phyloP scores from a whole-genome alignment of 2,113 vertebrate species.

The Protobothrops mucrosquamatus region DNA sequence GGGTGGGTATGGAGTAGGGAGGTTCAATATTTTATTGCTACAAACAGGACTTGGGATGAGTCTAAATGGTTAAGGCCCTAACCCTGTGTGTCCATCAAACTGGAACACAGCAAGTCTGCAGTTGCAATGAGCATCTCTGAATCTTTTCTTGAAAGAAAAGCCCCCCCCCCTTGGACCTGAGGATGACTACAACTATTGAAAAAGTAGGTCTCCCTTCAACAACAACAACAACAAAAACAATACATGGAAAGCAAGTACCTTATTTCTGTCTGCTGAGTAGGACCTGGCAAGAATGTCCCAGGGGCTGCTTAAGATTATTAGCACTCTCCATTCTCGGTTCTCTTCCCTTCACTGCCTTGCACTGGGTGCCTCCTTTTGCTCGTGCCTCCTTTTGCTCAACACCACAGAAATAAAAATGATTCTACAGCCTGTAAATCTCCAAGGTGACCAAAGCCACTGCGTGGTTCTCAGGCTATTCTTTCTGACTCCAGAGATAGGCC shows the following conservation, averaged over 20 bases:
- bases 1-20: accelerated
- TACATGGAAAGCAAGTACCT: conserved; percentile 52
- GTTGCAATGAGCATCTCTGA: conserved; percentile 31
- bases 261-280: conserved; percentile 26
- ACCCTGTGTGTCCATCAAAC: not conserved
- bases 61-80: not conserved
- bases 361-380: conserved; percentile 45
- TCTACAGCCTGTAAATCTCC: conserved; percentile 56
- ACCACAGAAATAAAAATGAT: conserved; percentile 39
- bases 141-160: conserved; percentile 1
- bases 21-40: not conserved
- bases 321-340: conserved; percentile 56
- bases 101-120: conserved; percentile 13
- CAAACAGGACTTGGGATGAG: not conserved
- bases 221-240: not conserved
- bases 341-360: conserved; percentile 53
- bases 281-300: conserved; percentile 22
- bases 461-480: conserved; percentile 60
- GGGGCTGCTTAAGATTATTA: conserved; percentile 63
- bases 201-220: not conserved
- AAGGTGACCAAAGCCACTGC: conserved; percentile 62
- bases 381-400: conserved; percentile 41
- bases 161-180: conserved; percentile 6
- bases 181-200: not conserved
- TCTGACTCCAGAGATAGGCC: conserved; percentile 72